Evolutionary conservation across 2,113 vertebrate genomes (phyloP).

Genomic region (Trematomus loennbergii): DNA sequence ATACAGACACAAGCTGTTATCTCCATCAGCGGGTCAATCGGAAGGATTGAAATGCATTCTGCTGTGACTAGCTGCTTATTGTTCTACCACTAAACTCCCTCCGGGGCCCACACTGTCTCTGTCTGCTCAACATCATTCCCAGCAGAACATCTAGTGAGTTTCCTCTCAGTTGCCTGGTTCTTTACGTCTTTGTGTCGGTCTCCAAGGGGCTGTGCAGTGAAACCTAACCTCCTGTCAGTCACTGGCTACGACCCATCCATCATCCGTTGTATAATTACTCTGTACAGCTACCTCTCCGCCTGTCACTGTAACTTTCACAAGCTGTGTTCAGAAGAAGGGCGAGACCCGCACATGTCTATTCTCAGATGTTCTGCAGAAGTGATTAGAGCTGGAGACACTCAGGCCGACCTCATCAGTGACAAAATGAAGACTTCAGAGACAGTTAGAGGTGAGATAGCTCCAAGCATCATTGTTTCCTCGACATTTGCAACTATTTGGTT

Average conservation of each 20-base stretch:
- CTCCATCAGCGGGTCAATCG: conserved; percentile 51
- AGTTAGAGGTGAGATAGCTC: conserved; percentile 32
- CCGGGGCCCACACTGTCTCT: conserved; percentile 6
- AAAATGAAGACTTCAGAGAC: conserved; percentile 56
- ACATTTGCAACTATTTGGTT: neutral
- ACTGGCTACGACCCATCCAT: conserved; percentile 71
- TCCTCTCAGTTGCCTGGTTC: conserved; percentile 56
- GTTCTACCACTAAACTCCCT: conserved; percentile 46
- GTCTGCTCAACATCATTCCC: conserved; percentile 59
- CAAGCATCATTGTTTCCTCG: neutral
- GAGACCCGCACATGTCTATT: conserved; percentile 43
- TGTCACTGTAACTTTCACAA: conserved; percentile 65
- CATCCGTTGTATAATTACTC: conserved; percentile 70
- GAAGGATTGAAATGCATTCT: conserved; percentile 59
- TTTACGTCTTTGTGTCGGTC: conserved; percentile 40
- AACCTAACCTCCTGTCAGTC: conserved; percentile 71
- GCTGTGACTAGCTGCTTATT: conserved; percentile 58
- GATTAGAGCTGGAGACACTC: conserved; percentile 58
- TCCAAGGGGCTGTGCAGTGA: conserved; percentile 40
- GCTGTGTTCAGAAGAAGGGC: conserved; percentile 35
- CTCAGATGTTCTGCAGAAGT: conserved; percentile 68
- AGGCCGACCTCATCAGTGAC: conserved; percentile 63
- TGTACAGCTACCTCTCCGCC: conserved; percentile 56
- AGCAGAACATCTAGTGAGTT: conserved; percentile 59
- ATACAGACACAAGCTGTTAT: conserved; percentile 45